Percentiles rank a stretch among this genome's conserved stretches.
These are phyloP conservation scores for Tanaodytes sp. DNA, from an alignment of 2,888 invertebrate species.

Conservation along the genomic window DNA sequence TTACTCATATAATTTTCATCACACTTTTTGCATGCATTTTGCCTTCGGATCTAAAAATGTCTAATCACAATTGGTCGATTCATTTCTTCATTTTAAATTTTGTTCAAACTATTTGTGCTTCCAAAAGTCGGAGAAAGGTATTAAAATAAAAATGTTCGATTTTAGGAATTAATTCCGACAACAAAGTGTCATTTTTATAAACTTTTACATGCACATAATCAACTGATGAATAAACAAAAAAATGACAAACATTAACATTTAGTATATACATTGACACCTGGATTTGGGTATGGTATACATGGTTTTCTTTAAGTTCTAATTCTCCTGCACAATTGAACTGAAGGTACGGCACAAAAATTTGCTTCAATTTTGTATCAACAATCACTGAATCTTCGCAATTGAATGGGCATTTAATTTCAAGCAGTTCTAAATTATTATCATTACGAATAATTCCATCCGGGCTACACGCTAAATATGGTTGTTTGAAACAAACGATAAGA, in stretches of 20 bases:
- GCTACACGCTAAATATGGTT: neutral
- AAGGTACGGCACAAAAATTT: neutral
- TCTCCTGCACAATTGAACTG: neutral
- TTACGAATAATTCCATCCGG: conserved; percentile 7
- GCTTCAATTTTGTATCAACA: neutral
- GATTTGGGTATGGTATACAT: conserved; percentile 12
- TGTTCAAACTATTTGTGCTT: too few relatives aligned
- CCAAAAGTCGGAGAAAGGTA: neutral
- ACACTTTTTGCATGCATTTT: neutral
- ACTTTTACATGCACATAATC: neutral
- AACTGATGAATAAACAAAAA: conserved; percentile 9
- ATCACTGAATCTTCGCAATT: neutral
- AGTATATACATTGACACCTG: conserved; percentile 7
- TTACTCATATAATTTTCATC: neutral
- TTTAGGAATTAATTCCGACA: conserved; percentile 21
- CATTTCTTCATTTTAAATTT: too few relatives aligned
- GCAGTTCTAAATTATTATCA: neutral
- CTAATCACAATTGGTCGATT: too few relatives aligned
- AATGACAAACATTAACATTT: neutral
- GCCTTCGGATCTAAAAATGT: too few relatives aligned
- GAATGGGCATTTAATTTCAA: conserved; percentile 7
- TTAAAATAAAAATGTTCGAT: conserved; percentile 30
- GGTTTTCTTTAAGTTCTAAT: neutral
- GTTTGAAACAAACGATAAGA: neutral
- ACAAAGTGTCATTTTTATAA: conserved; percentile 7